Conservation (phyloP, 2,888 invertebrate genomes). For the Anagyrus pseudococci region DNA sequence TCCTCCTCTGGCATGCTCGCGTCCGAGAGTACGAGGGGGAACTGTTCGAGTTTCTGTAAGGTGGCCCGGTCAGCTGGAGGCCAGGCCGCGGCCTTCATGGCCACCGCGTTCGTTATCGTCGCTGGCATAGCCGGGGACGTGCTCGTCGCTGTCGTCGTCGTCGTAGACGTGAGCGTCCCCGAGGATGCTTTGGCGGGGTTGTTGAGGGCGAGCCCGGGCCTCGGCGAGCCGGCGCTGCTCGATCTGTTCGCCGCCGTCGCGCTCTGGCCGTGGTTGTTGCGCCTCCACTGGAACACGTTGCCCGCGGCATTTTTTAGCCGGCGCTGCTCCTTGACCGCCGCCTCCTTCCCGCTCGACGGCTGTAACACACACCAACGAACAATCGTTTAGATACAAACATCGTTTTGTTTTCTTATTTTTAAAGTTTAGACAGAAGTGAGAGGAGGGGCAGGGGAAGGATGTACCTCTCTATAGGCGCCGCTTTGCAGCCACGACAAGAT, state of each 20-base stretch:
- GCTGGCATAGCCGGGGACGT: background rate
- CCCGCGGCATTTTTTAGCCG: slow-evolving; percentile 46
- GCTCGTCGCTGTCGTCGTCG: slow-evolving; percentile 4
- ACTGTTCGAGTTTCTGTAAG: slow-evolving; percentile 51
- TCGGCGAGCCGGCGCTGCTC: slow-evolving; percentile 41
- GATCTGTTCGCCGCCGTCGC: slow-evolving; percentile 46
- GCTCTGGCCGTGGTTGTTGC: slow-evolving; percentile 38
- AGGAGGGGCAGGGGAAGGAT: no score
- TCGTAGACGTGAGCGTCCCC: background rate
- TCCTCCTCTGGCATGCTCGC: slow-evolving; percentile 55
- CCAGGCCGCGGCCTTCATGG: background rate
- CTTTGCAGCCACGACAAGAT: no score
- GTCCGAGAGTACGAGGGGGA: slow-evolving; percentile 53
- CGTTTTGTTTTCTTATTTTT: no score
- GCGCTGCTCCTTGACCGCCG: slow-evolving; percentile 45
- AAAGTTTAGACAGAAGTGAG: no score
- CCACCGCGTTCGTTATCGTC: background rate
- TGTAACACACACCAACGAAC: no score
- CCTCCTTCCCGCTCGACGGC: slow-evolving; percentile 48
- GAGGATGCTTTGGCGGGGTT: background rate
- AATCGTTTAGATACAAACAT: no score
- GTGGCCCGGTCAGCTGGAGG: slow-evolving; percentile 28
- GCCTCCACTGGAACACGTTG: slow-evolving; percentile 55
- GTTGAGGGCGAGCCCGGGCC: background rate
- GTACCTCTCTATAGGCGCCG: no score